Percentiles rank a stretch among this genome's conserved stretches.
Evolutionary conservation across 2,888 invertebrate species (phyloP).

Genomic region (Elegia similella): DNA sequence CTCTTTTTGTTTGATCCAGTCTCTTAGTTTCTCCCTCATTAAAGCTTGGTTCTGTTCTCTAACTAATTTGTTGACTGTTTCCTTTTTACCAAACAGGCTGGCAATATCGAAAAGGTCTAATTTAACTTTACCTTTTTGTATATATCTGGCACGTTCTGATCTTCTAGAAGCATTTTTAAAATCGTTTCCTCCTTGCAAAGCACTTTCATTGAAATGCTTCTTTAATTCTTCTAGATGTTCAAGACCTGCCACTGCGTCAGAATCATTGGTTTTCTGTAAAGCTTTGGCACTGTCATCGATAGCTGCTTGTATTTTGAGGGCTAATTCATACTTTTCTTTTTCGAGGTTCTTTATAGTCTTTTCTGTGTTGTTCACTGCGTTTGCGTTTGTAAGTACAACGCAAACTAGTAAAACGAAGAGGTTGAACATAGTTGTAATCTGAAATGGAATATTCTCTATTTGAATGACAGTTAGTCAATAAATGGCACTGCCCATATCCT

Average conservation of each 20-base stretch:
- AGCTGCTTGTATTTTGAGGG: slow-evolving; percentile 41
- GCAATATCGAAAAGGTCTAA: slow-evolving; percentile 25
- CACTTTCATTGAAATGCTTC: slow-evolving; percentile 38
- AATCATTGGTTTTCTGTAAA: slow-evolving; percentile 39
- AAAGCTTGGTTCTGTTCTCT: slow-evolving; percentile 24
- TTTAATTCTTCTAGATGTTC: slow-evolving; percentile 42
- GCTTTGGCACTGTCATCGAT: slow-evolving; percentile 45
- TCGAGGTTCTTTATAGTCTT: slow-evolving; percentile 35
- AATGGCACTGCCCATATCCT: too few relatives aligned
- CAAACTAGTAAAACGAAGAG: not conserved
- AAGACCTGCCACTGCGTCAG: slow-evolving; percentile 39
- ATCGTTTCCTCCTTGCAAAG: slow-evolving; percentile 19
- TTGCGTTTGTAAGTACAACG: not conserved
- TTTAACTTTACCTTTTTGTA: slow-evolving; percentile 15
- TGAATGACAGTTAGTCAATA: too few relatives aligned
- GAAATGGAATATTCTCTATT: not conserved
- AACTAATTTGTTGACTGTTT: slow-evolving; percentile 19
- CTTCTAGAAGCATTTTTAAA: not conserved
- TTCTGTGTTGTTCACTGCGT: slow-evolving; percentile 25
- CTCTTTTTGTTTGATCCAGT: slow-evolving; percentile 40
- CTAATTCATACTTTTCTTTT: slow-evolving; percentile 39
- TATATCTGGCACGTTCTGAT: not conserved
- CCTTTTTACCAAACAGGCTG: slow-evolving; percentile 20
- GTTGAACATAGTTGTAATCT: not conserved
- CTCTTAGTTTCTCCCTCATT: slow-evolving; percentile 35